Evolutionary conservation across 2,888 invertebrate genomes (phyloP), one percentile per base, ranked within the genome.

Genomic region (Automeris io): DNA sequence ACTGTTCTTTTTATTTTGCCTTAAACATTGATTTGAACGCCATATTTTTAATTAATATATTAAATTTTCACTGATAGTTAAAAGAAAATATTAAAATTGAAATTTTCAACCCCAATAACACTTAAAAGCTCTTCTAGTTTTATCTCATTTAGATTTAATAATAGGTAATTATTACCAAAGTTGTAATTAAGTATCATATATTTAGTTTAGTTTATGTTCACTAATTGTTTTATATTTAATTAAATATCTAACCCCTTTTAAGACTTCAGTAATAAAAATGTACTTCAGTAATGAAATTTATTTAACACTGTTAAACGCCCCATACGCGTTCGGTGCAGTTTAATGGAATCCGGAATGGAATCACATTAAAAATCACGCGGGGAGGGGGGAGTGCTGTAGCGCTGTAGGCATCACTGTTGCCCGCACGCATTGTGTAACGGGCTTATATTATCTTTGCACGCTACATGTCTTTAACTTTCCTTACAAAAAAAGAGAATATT

Each of bases 131-230:
- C 31, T 5, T 23, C 53, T 50, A 41, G 46, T 13, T 53, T 52
- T 49, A 58, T 73, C 71, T 77, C 75, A 77, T 68, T 64, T 77
- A 75, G 61, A 61, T 67, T 67, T 65, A 66, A 70, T 71, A 72
- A 66, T 82, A 83, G 82, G 70, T 83, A 70, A 75, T 73, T 77
- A 82, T 81, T 81, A 85, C 85, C 85, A 85, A 85, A 85, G 85
- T n/a, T 82, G 78, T 85, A 82, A 75, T 75, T 83, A 80, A 72
- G 81, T 62, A 73, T 76, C 73, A 74, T 68, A 68, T 68, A 64
- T 29, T 29, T 25, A 25, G 26, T 39, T 29, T 29, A 39, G 39
- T 29, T 34, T 47, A 38, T 37, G 31, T 33, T 25, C 24, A 35
- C 7, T 41, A 38, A 32, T 36, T 38, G 18, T 25, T 19, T 37